Base-by-base conservation (phyloP, 2,113 vertebrate genomes). In the Onychostruthus taczanowskii region DNA sequence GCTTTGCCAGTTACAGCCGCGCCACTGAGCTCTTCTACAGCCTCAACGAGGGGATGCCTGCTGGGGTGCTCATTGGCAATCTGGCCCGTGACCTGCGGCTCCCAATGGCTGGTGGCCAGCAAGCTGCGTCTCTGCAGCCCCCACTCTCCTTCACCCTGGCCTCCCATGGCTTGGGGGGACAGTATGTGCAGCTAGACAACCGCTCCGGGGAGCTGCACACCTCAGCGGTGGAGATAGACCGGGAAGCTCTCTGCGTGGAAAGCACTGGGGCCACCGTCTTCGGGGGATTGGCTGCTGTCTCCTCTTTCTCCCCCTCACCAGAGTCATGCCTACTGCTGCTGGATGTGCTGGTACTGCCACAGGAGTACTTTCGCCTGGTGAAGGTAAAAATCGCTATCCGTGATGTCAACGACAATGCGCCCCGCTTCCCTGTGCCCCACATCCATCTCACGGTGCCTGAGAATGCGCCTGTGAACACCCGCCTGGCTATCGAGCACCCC, bases 401-500 rank as follows among this genome's bases (percentile, higher is more conserved):
- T 73, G 99, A 99, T 64, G 94, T 99, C 83, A 99, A 99, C 1
- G 99, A 99, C 97, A 99, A 99, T 56, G 98, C 98, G 1, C 99
- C 99, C 1, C 97, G 64, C 79, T 99, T 99, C 72, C 99, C 99
- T 0, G 97, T 98, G 55, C 97, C 98, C 63, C 98, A 99, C 76
- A 99, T 99, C 78, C 87, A 1, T 12, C 97, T 99, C 46, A 98
- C 97, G 2, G 98, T 99, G 61, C 99, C 99, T 1, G 99, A 99
- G 97, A 99, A 99, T 33, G 97, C 99, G 4, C 99, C 97, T 30
- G 88, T 99, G 63, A 99, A 99, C 82, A 98, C 99, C 22, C 98
- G 99, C 33, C 97, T 99, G 83, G 98, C 98, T 6, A 99, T 99
- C 16, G 99, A 99, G 94, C 99, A 99, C 53, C 98, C 99, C 0